Percentiles rank a stretch among this genome's conserved stretches.
These are phyloP conservation scores for Gonioctena quinquepunctata DNA, from an alignment of 1,140 invertebrate species.

Conservation along the genomic window DNA sequence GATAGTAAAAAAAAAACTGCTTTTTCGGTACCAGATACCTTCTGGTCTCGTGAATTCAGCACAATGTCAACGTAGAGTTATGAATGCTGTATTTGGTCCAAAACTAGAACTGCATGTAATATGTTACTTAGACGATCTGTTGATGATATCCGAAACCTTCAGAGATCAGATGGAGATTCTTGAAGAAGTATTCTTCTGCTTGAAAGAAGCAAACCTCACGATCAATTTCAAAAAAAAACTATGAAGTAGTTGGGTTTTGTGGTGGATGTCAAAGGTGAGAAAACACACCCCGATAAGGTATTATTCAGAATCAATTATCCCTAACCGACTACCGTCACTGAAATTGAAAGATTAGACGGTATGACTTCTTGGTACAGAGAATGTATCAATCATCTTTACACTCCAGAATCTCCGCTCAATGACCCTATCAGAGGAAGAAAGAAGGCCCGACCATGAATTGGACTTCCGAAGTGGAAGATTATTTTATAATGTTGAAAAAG, in stretches of 20 bases:
- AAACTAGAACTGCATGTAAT: neutral
- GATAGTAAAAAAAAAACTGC: neutral
- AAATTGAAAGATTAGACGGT: neutral
- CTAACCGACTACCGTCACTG: neutral
- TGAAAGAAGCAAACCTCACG: neutral
- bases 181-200: neutral
- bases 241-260: conserved; percentile 14
- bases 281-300: neutral
- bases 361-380: neutral
- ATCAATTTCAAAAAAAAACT: neutral
- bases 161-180: no score
- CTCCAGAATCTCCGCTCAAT: neutral
- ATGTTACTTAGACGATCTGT: neutral
- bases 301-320: conserved; percentile 21
- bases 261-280: conserved; percentile 20
- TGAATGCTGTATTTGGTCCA: conserved; percentile 21
- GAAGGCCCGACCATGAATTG: neutral
- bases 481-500: neutral
- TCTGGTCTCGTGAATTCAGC: neutral
- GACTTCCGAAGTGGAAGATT: neutral
- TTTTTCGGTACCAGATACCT: neutral
- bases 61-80: neutral
- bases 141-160: neutral
- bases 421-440: neutral
- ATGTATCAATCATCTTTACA: neutral